Conservation (phyloP, 1,140 invertebrate species). For the Zaprionus taronus region DNA sequence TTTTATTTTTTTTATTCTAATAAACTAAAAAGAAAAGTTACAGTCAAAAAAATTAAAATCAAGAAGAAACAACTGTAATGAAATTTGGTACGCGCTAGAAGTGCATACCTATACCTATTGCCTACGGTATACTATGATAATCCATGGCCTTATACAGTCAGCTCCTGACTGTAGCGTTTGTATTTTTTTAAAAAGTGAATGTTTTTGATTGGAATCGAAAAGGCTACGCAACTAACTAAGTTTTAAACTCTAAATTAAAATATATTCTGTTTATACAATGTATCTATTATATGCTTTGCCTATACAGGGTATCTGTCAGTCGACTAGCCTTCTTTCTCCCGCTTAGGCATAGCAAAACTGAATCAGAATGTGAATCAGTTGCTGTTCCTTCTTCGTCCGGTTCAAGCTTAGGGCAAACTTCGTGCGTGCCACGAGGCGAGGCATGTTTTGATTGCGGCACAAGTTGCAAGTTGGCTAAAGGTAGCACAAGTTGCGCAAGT, state of each 20-base stretch:
- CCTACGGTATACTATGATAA: no score
- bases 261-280: no score
- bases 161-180: no score
- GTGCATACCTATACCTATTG: no score
- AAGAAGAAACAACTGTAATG: no score
- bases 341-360: slow-evolving; percentile 12
- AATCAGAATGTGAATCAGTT: not conserved
- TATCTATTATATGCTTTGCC: no score
- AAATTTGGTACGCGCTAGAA: no score
- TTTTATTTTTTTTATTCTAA: no score
- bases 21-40: no score
- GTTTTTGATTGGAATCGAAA: not conserved
- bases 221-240: not conserved
- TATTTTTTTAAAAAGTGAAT: not conserved
- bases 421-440: slow-evolving; percentile 21
- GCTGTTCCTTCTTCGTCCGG: not conserved
- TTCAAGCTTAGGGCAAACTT: slow-evolving; percentile 29
- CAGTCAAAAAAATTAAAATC: no score
- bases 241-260: not conserved
- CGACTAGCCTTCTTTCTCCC: not conserved
- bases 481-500: slow-evolving; percentile 79
- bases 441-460: slow-evolving; percentile 42
- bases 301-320: not conserved
- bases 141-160: no score
- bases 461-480: slow-evolving; percentile 53